Base-by-base conservation (phyloP, 2,888 invertebrate genomes). In the Charanyca ferruginea region DNA sequence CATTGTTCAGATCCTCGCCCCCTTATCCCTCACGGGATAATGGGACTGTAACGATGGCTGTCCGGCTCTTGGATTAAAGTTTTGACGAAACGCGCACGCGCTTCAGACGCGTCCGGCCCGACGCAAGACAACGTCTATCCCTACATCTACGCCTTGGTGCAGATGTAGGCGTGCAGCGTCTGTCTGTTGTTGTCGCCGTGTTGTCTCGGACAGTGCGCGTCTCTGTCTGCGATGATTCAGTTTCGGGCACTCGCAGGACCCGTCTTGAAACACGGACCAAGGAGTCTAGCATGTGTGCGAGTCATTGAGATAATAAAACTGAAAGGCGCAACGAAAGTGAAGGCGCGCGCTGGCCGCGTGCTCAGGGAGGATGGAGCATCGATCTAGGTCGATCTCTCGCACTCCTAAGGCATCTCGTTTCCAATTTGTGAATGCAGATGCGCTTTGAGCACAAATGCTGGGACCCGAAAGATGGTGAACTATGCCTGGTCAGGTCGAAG, bases 381-480 rank as follows among this genome's bases (percentile, higher is more conserved):
- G 90, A 81, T 87, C 84, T 83, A 76, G 87, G 84, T 88, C 87
- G 90, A 77, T 65, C 88, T 90, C 87, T 84, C 96, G 96, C 96
- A 96, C 91, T 95, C 95, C 95, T 95, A 94, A 95, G 96, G 95
- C 95, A 95, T 96, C 93, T 93, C 94, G 88, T 88, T 92, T 88
- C 89, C 90, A 93, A 93, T 89, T 83, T 35, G 87, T 84, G 87
- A 88, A 87, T 85, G 88, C 85, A 92, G 94, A 91, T 91, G 96
- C 96, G 96, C 96, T 95, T 85, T 93, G 96, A 97, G 97, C 96
- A 96, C 94, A 96, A 94, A 96, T 95, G 96, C 96, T 97, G 96
- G 96, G 96, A 97, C 96, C 96, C 96, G 96, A 97, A 97, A 96
- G 96, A 97, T 97, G 96, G 96, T 97, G 97, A 97, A 96, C 96